Evolutionary conservation across 2,113 vertebrate genomes (phyloP), one percentile per base, ranked within the genome.

Genomic region (Entelurus aequoreus): DNA sequence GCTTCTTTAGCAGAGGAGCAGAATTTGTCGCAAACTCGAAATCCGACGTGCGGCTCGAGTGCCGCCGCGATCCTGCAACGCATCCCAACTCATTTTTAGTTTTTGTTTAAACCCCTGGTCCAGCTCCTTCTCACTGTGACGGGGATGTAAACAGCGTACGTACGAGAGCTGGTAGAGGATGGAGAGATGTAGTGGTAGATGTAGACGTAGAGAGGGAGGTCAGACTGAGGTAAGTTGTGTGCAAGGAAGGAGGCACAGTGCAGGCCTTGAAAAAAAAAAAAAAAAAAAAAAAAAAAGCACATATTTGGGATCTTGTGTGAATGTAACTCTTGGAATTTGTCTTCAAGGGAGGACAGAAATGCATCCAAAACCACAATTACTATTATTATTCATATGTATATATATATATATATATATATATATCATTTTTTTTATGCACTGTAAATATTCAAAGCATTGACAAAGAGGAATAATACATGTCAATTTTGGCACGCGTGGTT

Each of bases 401-500:
- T 42, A 42, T 16, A 56, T 42, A 16, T 40, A 16, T 42, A 42
- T 16, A 56, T 42, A 5, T 49, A 49, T 49, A 44, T 57, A 3
- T 19, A 19, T 19, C 19, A 19, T 28, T 28, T 68, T 74, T 82
- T 84, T 82, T 80, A 89, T 88, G 88, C 86, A 90, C 78, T 87
- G 87, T 87, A 84, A 82, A 86, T 83, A 88, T 79, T 83, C 81
- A 90, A 91, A 86, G 86, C 86, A 81, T 72, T 72, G 87, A 87
- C 86, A 89, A 46, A 57, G 82, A 88, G 80, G 74, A 86, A 77
- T 77, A 48, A 86, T 81, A 86, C 80, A 87, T 80, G 88, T 78
- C 88, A 80, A 46, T 46, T 91, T 92, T 92, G 91, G 91, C 91
- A 92, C 90, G 89, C 79, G 83, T 81, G 83, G 86, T 89, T 88